Percentiles rank a stretch among this genome's conserved stretches.
Evolutionary conservation across 2,797 vertebrate genomes (phyloP).

Genomic region (Nannoperca australis): DNA sequence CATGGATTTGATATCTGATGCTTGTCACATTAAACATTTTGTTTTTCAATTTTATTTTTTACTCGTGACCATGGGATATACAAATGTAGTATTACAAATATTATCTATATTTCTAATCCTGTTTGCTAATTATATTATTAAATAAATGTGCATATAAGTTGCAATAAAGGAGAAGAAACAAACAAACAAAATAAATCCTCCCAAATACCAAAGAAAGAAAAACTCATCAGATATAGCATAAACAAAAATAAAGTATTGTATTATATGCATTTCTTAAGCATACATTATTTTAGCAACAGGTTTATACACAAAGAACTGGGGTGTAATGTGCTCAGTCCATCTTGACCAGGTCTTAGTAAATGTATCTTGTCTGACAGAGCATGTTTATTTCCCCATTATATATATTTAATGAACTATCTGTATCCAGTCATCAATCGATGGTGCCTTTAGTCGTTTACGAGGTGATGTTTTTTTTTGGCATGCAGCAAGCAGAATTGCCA

Average conservation of each 20-base stretch:
- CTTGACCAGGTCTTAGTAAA: not conserved
- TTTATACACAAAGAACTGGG: too few relatives aligned
- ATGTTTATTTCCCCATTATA: not conserved
- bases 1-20: slow-evolving; percentile 5
- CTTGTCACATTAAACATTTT: not conserved
- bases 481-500: too few relatives aligned
- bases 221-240: not conserved
- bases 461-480: not conserved
- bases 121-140: not conserved
- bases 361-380: not conserved
- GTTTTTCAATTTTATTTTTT: not conserved
- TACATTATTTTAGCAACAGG: too few relatives aligned
- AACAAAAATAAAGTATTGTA: not conserved
- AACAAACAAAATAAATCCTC: not conserved
- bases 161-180: not conserved
- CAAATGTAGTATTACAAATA: not conserved
- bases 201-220: not conserved
- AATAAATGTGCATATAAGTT: not conserved
- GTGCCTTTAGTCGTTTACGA: not conserved
- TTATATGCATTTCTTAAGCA: too few relatives aligned
- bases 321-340: not conserved
- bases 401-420: not conserved
- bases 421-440: not conserved
- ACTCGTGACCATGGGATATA: not conserved
- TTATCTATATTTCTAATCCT: not conserved